Evolutionary conservation across 2,797 vertebrate genomes (phyloP).

Genomic region (Chelidonichthys spinosus): DNA sequence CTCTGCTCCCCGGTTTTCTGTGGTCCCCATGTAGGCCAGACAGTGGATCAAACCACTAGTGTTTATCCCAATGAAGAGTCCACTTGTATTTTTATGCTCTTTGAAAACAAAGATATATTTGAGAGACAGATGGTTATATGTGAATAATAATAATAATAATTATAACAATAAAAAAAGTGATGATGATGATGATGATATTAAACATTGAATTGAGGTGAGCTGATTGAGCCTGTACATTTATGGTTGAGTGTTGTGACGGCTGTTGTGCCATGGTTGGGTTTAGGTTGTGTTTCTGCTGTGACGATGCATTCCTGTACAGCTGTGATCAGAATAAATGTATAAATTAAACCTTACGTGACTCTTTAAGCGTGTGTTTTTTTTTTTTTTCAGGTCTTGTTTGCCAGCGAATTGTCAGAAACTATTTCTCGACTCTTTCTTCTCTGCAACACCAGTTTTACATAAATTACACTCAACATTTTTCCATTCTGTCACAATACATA

Average conservation of each 20-base stretch:
- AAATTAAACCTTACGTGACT: slow-evolving; percentile 57
- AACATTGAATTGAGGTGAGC: slow-evolving; percentile 63
- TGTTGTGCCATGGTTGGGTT: slow-evolving; percentile 80
- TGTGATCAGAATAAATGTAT: slow-evolving; percentile 84
- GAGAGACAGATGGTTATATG: slow-evolving; percentile 76
- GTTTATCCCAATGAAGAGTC: slow-evolving; percentile 76
- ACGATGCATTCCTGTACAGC: slow-evolving; percentile 81
- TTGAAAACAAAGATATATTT: slow-evolving; percentile 81
- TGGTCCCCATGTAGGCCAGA: slow-evolving; percentile 60
- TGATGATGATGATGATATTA: slow-evolving; percentile 47
- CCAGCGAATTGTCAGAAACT: neutral
- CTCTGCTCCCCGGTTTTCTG: slow-evolving; percentile 55
- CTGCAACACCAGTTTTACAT: neutral
- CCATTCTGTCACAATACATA: neutral
- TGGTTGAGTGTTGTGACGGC: slow-evolving; percentile 80
- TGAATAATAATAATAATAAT: slow-evolving; percentile 65
- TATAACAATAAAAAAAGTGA: slow-evolving; percentile 33
- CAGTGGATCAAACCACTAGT: slow-evolving; percentile 65
- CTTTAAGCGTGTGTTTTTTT: slow-evolving; percentile 25
- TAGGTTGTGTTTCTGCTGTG: slow-evolving; percentile 83
- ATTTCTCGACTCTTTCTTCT: neutral
- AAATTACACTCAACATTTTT: slow-evolving; percentile 1
- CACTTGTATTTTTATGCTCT: slow-evolving; percentile 83
- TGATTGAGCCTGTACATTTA: slow-evolving; percentile 75
- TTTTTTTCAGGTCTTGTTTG: slow-evolving; percentile 8